Base-by-base conservation (phyloP, 2,797 vertebrate species). In the Sebastiscus tertius region DNA sequence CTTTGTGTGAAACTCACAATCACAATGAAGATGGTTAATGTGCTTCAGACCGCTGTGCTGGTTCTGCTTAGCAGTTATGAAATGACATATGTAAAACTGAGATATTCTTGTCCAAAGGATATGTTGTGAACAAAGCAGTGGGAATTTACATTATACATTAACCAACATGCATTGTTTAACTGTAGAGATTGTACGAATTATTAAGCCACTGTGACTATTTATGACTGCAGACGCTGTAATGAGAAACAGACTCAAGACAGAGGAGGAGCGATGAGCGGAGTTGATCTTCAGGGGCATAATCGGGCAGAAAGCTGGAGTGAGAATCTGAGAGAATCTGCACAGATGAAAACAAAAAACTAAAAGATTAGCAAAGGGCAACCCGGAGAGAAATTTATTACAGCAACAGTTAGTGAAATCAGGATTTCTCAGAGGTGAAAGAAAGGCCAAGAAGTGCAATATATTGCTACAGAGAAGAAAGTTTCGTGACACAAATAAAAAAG, bases 201-300 rank as follows among this genome's bases (percentile, higher is more conserved):
- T 42, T 31, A 27, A 80, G 9, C 60, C 61, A 42, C 24, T 56
- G 8, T 46, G 3, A 52, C 49, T n/a, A 5, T 86, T 89, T 83
- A 82, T 33, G 59, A 78, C 60, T 14, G n/a, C 67, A 66, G 75
- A 31, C 0, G 0, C 5, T 67, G 31, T 83, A 75, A 89, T 80
- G 13, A 75, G 9, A 59, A 88, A 64, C 75, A 75, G 74, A 75
- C 22, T 36, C 5, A 16, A 10, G 8, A 61, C 18, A 61, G 70
- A 87, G 89, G 87, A 86, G 92, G 90, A 79, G 87, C 66, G 0
- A 64, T 14, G 18, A 22, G 64, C 18, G 20, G 46, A 54, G 20
- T 8, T n/a, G 2, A 62, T 12, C 26, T 26, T 29, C 1, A 62
- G 54, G 61, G 9, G 7, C 14, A 31, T 11, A 9, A 55, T 56